These are phyloP conservation scores for Balaenoptera acutorostrata DNA, from an alignment of 2,113 vertebrate species.

Conservation along the genomic window DNA sequence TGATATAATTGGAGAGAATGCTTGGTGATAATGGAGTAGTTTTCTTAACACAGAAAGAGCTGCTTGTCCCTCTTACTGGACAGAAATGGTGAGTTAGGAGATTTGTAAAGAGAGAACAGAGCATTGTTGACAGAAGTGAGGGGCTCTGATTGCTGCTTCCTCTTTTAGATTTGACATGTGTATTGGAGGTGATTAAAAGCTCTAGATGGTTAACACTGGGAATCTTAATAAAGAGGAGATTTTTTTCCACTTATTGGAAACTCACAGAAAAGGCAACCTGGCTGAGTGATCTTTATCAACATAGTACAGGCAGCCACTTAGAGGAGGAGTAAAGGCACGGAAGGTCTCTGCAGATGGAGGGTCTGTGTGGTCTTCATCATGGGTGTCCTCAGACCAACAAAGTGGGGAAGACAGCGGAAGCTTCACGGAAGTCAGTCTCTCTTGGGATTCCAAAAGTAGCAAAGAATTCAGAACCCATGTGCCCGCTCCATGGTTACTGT, in stretches of 20 bases:
- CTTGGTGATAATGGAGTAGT: neutral
- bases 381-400: neutral
- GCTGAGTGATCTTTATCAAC: neutral
- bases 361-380: neutral
- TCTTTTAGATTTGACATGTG: neutral
- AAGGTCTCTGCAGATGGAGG: neutral
- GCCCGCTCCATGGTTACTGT: neutral
- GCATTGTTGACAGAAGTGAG: neutral
- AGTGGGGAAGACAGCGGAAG: neutral
- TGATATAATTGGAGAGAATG: neutral
- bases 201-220: neutral
- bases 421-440: neutral
- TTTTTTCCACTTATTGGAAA: neutral
- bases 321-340: neutral
- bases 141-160: neutral
- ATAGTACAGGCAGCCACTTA: neutral
- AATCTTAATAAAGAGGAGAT: neutral
- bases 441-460: neutral
- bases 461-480: neutral
- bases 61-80: neutral
- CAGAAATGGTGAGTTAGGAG: neutral
- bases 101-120: neutral
- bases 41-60: neutral
- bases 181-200: neutral
- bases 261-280: neutral